phyloP scores from a whole-genome alignment of 2,113 vertebrate species.

The Eurypyga helias region DNA sequence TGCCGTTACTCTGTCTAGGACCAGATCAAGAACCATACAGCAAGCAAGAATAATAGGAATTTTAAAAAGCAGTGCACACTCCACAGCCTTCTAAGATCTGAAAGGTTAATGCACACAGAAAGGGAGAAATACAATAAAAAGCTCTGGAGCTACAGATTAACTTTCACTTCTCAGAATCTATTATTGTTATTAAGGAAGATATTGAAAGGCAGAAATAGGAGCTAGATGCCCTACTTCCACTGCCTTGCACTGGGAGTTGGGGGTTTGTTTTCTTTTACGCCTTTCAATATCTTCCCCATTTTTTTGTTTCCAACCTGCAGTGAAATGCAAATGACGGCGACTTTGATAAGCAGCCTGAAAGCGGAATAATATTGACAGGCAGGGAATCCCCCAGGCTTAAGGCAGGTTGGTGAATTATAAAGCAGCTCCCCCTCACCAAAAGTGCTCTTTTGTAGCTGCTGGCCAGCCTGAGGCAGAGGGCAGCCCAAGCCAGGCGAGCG shows the following conservation, averaged over 20 bases:
- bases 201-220: not conserved
- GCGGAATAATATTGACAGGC: not conserved
- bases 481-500: not conserved
- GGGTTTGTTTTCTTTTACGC: not conserved
- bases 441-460: not conserved
- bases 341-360: not conserved
- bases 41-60: not conserved
- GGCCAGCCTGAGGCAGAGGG: not conserved
- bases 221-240: constrained; percentile 42
- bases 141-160: constrained; percentile 19
- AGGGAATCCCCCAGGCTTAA: not conserved
- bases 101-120: constrained; percentile 17
- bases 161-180: not conserved
- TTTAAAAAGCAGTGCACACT: not conserved
- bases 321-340: not conserved
- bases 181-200: not conserved
- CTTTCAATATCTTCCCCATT: not conserved
- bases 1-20: not conserved
- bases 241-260: not conserved
- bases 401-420: not conserved
- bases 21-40: not conserved
- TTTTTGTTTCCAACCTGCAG: not conserved
- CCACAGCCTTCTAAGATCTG: not conserved
- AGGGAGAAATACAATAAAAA: constrained; percentile 18
- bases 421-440: not conserved